phyloP scores from a whole-genome alignment of 2,113 vertebrate genomes.

The Strigops habroptila region DNA sequence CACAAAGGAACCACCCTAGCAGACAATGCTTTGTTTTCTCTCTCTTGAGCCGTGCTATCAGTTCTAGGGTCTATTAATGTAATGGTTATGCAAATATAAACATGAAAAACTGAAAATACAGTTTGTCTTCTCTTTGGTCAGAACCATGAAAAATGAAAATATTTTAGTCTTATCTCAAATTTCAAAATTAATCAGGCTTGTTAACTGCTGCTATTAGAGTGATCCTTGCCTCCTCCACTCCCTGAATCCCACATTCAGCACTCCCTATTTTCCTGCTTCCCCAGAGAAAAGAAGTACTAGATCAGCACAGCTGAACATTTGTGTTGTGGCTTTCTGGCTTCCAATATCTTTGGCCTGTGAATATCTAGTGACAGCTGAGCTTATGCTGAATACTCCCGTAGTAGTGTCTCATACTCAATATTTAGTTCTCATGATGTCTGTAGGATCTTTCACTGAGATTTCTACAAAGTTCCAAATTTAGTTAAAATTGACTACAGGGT shows the following conservation, averaged over 20 bases:
- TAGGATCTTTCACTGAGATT: background rate
- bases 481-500: background rate
- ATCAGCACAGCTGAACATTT: background rate
- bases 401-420: rapidly evolving
- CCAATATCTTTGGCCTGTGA: background rate
- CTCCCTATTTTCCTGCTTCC: background rate
- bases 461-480: background rate
- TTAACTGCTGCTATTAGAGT: background rate
- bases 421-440: background rate
- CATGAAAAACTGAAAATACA: background rate
- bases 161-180: background rate
- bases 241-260: background rate
- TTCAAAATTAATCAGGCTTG: background rate
- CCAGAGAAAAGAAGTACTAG: background rate
- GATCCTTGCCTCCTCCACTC: background rate
- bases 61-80: background rate
- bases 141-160: background rate
- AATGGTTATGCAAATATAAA: background rate
- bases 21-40: background rate
- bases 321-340: background rate
- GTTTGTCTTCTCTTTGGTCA: background rate
- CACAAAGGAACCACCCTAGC: background rate
- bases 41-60: background rate
- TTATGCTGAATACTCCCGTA: background rate
- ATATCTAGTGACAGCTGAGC: background rate